phyloP scores from a whole-genome alignment of 2,888 invertebrate species.

The Trachelus troglodyta region DNA sequence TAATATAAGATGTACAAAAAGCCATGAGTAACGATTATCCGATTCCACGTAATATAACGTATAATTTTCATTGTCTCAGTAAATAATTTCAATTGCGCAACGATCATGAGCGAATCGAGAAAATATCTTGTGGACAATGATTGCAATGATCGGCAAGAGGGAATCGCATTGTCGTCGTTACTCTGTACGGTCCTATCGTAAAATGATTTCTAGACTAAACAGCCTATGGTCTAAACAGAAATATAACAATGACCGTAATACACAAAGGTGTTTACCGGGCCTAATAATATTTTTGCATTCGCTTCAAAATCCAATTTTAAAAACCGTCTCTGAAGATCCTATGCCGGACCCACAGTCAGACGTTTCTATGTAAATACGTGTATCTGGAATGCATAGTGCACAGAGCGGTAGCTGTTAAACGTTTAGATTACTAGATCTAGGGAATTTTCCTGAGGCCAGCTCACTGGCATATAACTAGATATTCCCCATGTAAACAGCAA shows the following conservation, averaged over 20 bases:
- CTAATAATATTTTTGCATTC: neutral
- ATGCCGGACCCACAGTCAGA: neutral
- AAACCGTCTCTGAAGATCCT: neutral
- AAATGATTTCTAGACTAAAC: neutral
- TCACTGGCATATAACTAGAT: neutral
- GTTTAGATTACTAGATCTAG: neutral
- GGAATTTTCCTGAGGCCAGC: neutral
- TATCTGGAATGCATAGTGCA: neutral
- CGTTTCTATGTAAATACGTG: neutral
- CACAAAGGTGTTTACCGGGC: neutral
- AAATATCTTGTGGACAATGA: neutral
- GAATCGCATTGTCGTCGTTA: neutral
- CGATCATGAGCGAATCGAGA: neutral
- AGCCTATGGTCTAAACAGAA: neutral
- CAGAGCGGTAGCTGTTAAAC: neutral
- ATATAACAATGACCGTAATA: neutral
- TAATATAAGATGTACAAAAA: conserved; percentile 3
- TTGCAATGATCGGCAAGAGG: neutral
- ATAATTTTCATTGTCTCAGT: neutral
- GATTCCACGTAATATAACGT: neutral
- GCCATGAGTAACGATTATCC: neutral
- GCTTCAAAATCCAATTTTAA: neutral
- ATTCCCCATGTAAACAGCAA: neutral
- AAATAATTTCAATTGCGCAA: neutral
- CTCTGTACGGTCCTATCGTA: neutral